phyloP scores from a whole-genome alignment of 2,888 invertebrate genomes.

The Oscheius myriophilus region DNA sequence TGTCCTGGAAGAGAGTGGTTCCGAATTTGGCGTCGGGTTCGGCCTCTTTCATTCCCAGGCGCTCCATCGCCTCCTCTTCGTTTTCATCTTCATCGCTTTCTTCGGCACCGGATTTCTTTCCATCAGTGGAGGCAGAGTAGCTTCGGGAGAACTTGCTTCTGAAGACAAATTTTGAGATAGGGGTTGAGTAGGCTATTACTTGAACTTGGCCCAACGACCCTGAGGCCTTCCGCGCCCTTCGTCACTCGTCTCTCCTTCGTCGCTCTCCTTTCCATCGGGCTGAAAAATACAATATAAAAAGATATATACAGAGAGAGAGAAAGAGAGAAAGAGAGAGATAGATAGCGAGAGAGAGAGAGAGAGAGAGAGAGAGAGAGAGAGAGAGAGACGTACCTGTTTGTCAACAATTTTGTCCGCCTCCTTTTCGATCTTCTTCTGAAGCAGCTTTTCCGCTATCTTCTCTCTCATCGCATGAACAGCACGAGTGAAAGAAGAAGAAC shows the following conservation, averaged over 20 bases:
- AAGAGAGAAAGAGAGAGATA: no score
- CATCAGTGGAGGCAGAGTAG: background rate
- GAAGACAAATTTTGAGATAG: no score
- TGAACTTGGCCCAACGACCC: conserved; percentile 6
- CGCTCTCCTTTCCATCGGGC: background rate
- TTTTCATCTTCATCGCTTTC: background rate
- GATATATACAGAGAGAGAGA: conserved; percentile 13
- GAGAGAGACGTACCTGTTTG: background rate
- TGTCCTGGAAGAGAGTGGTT: conserved; percentile 36
- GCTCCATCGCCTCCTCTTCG: conserved; percentile 15
- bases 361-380: conserved; percentile 2
- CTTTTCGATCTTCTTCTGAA: conserved; percentile 2
- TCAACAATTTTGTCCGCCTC: background rate
- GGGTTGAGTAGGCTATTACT: no score
- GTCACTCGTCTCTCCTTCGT: background rate
- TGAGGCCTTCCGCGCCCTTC: background rate
- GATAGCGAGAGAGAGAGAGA: no score
- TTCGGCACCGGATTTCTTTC: background rate
- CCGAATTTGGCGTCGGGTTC: conserved; percentile 38
- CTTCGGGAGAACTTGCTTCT: background rate
- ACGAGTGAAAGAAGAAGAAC: background rate
- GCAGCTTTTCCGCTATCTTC: conserved; percentile 21
- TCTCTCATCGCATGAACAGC: background rate
- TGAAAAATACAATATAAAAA: conserved; percentile 14
- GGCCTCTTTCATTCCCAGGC: conserved; percentile 27